Base-by-base conservation (phyloP, 2,113 vertebrate species). In the Clarias macrocephalus region DNA sequence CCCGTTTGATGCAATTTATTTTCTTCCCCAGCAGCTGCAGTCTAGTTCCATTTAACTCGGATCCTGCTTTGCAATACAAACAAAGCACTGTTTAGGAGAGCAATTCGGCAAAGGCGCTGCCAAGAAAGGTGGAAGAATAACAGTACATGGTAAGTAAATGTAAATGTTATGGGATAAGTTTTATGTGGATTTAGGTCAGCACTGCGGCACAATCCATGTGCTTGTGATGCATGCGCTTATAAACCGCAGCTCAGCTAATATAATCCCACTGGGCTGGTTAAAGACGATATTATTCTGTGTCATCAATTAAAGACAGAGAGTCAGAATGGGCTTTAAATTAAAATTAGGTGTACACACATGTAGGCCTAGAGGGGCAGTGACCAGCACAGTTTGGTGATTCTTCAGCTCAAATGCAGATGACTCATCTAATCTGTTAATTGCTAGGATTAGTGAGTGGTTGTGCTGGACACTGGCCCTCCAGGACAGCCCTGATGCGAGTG, bases 181-280 rank as follows among this genome's bases (percentile, higher is more conserved):
- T 86, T 52, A 57, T 30, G 33, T 54, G 84, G 88, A 91, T 92
- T 80, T 91, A 81, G 91, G 90, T 91, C 91, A 90, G 87, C 84
- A 86, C 89, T 91, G 91, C 90, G 91, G 92, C 75, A 84, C 48
- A 25, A 4, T 76, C 91, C 91, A 91, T 89, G 91, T 91, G 91
- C 91, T 90, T 89, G 91, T 91, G 91, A 68, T 75, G 56, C 13
- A 25, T 16, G 57, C 80, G 70, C 89, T 83, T 86, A 86, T 90
- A 91, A 91, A 92, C 90, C 90, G 86, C 25, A 76, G 73, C 3
- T 28, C 5, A 48, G 72, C 25, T 56, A 10, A 42, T 75, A 42
- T 5, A 75, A 48, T 30, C 16, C 57, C 12, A 56, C 48, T 79
- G n/a, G 16, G 9, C 8, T 9, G 15, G 3, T 8, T 7, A n/a